Evolutionary conservation across 2,888 invertebrate genomes (phyloP), one percentile per base, ranked within the genome.

Genomic region (Brenthis ino): DNA sequence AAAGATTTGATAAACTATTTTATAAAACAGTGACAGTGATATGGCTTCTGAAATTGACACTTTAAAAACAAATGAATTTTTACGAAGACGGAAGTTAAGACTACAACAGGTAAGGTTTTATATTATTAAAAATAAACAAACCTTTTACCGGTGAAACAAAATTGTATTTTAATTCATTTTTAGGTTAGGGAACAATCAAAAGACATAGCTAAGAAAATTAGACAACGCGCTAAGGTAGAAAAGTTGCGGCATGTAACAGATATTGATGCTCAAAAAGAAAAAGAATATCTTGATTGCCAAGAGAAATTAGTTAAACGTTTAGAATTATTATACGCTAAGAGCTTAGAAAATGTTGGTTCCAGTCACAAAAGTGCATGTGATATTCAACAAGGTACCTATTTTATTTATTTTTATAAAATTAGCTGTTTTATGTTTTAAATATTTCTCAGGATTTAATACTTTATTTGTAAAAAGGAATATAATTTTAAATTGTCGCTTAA

Each of bases 151-250:
- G 1, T 8, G n/a, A 57, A 53, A 43, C 33, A 54, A 63, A 51
- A 63, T 20, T 14, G 55, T 55, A 57, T 43, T 56, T 69, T 51
- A 69, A 64, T 74, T 63, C 69, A 61, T 76, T 84, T 87, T 79
- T 85, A 93, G 93, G 93, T 93, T 76, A 87, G 93, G 73, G 93
- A 93, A 82, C 93, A 93, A 77, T 93, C 93, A 60, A 93, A 93
- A 82, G 91, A 91, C 67, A 90, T 93, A 65, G 93, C 93, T 14
- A 91, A 89, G 78, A 89, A 88, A 80, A 85, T 93, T 74, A 81
- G 93, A 74, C 87, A 89, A 78, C 89, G 91, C 71, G 87, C 91
- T 60, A 88, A 87, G 78, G 82, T 83, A 71, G 93, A 92, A 79
- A 87, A 87, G 74, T 82, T 87, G 71, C 81, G 82, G 69, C 85